A percentile compares a stretch with the other conserved stretches of the same genome.
Conservation (phyloP, 2,888 invertebrate genomes). For the Archips crataeganus region DNA sequence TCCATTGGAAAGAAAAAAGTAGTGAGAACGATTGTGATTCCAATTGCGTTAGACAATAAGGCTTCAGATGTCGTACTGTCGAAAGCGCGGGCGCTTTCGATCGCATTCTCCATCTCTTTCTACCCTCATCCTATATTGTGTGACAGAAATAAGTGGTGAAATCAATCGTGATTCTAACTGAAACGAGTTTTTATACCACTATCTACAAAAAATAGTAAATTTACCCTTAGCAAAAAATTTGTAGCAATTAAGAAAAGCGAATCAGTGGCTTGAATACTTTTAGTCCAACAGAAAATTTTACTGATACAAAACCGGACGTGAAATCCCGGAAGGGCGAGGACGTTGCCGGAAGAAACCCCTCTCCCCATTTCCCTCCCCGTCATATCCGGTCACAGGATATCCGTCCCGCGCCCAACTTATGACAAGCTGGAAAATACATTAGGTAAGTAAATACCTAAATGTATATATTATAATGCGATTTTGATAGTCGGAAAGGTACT, state of each 20-base stretch:
- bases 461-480: neutral
- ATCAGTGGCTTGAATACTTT: slow-evolving; percentile 21
- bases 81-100: no score
- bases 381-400: slow-evolving; percentile 66
- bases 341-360: slow-evolving; percentile 57
- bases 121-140: no score
- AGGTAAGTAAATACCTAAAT: neutral
- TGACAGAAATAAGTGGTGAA: no score
- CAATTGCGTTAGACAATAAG: no score
- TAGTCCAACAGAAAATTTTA: slow-evolving; percentile 49
- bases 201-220: no score
- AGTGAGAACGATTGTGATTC: no score
- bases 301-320: slow-evolving; percentile 64
- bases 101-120: no score
- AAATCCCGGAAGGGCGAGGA: slow-evolving; percentile 66
- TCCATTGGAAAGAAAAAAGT: no score
- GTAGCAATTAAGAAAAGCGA: neutral
- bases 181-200: no score
- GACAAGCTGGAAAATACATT: slow-evolving; percentile 37
- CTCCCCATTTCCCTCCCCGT: slow-evolving; percentile 46
- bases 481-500: neutral
- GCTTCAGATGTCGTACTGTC: no score
- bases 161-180: no score
- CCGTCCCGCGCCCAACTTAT: slow-evolving; percentile 67
- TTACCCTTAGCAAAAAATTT: no score